Evolutionary conservation across 92 coral and sea anemone genomes (phyloP), one percentile per base, ranked within the genome.

Genomic region (Diadumene lineata): DNA sequence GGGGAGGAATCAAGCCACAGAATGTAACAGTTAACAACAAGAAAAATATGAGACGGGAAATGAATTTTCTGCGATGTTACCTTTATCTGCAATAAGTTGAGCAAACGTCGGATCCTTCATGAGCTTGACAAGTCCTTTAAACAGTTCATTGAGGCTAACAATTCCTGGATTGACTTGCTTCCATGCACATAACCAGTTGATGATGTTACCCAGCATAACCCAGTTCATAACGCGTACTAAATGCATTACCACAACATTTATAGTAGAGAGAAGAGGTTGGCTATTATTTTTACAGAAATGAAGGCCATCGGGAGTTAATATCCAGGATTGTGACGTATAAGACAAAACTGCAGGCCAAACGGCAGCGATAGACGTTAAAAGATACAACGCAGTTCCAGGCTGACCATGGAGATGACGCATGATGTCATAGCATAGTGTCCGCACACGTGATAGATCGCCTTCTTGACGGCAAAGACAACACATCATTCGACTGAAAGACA

Each of bases 291-390:
- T 85, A 26, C 66, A 24, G 17, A 73, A 31, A 23, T 63, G 69
- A 15, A 43, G 48, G 48, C 48, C 48, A 38, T 38, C 48, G 13
- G 48, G 31, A 28, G 58, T 23, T 7, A 27, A 50, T 56, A 44
- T 30, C 79, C 15, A 56, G 29, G 44, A 43, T 11, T 60, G 34
- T 63, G 74, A 31, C 10, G 82, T 50, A 18, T 73, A 38, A 25
- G 62, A 30, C 34, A 96, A 77, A 56, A 87, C 84, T 25, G 80
- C 72, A 18, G 97, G 93, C 99, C 99, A 92, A 7, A 89, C 97
- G 6, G 91, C 75, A 33, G 75, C 84, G 38, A 96, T 76, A 70
- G 92, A 56, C 34, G 89, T 68, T 60, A 86, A 50, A 11, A 85
- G 72, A 74, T 81, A 83, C 22, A 81, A 33, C 11, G 65, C 92